Evolutionary conservation across 2,113 vertebrate genomes (phyloP).

Genomic region (Plestiodon gilberti): DNA sequence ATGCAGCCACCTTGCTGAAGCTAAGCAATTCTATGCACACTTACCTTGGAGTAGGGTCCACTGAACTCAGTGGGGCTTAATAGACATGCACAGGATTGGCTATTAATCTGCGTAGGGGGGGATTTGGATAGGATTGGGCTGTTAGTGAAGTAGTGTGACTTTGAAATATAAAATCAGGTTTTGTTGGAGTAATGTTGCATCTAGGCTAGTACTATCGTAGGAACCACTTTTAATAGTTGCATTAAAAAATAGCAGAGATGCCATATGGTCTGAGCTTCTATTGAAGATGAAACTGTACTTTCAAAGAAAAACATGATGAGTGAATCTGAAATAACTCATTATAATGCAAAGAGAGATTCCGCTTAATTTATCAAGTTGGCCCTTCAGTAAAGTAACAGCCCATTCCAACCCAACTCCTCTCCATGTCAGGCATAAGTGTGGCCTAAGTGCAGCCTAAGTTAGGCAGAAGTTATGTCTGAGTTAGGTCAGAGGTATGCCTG

Average conservation of each 20-base stretch:
- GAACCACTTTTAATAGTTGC: constrained; percentile 44
- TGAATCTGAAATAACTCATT: neutral
- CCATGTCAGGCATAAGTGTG: too few species aligned
- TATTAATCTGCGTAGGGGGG: too few species aligned
- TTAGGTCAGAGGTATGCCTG: too few species aligned
- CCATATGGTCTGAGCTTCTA: neutral
- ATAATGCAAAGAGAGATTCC: neutral
- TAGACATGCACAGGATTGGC: too few species aligned
- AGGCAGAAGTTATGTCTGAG: too few species aligned
- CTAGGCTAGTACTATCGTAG: neutral
- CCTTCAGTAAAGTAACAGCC: neutral
- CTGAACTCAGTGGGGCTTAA: too few species aligned
- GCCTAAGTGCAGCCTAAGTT: too few species aligned
- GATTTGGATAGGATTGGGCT: too few species aligned
- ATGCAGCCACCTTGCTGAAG: too few species aligned
- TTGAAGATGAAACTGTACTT: constrained; percentile 12
- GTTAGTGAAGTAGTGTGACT: neutral
- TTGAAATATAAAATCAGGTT: constrained; percentile 52
- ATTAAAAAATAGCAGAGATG: constrained; percentile 22
- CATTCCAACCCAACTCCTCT: too few species aligned
- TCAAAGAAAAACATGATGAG: neutral
- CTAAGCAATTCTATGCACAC: too few species aligned
- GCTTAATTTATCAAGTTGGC: neutral
- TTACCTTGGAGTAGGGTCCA: too few species aligned
- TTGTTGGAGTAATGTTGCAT: neutral